phyloP scores from a whole-genome alignment of 1,140 invertebrate genomes.

The Apis cerana region DNA sequence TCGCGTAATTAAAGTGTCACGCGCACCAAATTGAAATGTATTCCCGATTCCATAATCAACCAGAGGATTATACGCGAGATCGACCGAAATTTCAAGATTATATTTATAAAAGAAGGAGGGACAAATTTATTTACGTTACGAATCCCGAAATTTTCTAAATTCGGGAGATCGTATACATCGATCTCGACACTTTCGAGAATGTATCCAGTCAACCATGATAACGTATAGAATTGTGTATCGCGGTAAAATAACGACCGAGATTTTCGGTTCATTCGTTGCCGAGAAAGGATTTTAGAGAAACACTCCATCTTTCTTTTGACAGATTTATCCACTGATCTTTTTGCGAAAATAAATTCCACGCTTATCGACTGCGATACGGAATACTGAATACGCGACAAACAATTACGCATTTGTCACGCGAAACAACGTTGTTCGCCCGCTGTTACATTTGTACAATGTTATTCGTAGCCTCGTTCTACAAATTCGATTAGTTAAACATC shows the following conservation, averaged over 20 bases:
- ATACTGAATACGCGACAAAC: no score
- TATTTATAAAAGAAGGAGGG: no score
- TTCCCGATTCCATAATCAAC: no score
- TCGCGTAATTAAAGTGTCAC: no score
- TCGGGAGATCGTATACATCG: background rate
- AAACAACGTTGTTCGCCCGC: no score
- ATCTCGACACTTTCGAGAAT: background rate
- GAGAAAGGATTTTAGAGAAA: background rate
- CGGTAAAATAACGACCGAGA: background rate
- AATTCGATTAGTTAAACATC: background rate
- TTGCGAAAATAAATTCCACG: conserved; percentile 16
- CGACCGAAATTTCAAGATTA: no score
- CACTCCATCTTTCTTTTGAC: conserved; percentile 3
- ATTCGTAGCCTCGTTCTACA: background rate
- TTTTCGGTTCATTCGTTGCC: background rate
- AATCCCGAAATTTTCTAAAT: background rate
- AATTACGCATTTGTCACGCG: no score
- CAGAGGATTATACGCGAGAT: no score
- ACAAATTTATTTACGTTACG: background rate
- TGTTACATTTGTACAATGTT: no score
- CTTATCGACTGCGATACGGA: no score
- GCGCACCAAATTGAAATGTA: no score
- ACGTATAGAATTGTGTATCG: background rate
- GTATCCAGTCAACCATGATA: background rate
- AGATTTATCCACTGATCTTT: conserved; percentile 33